phyloP scores from a whole-genome alignment of 2,888 invertebrate species.

The Harpalus rubripes region DNA sequence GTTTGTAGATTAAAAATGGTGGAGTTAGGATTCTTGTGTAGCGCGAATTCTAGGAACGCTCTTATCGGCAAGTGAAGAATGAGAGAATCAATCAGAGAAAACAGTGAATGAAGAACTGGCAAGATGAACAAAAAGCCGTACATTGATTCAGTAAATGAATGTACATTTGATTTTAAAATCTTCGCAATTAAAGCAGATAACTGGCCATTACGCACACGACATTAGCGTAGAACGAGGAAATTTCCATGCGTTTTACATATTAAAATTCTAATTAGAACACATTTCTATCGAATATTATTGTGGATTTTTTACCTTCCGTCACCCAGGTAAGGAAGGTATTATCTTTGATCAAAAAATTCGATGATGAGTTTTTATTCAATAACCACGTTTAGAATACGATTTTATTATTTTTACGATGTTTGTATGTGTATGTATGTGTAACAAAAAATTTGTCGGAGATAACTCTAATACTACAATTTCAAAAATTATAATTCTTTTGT shows the following conservation, averaged over 20 bases:
- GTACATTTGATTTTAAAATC: slow-evolving; percentile 58
- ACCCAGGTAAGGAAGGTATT: too few species aligned
- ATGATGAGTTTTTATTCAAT: too few species aligned
- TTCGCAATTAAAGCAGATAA: slow-evolving; percentile 53
- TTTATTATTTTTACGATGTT: too few species aligned
- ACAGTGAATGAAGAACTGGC: slow-evolving; percentile 49
- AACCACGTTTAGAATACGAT: too few species aligned
- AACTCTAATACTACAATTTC: too few species aligned
- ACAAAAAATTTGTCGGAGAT: too few species aligned
- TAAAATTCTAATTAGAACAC: too few species aligned
- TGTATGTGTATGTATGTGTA: too few species aligned
- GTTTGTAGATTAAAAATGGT: slow-evolving; percentile 6
- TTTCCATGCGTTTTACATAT: background rate
- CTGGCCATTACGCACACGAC: slow-evolving; percentile 31
- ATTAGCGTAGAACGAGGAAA: slow-evolving; percentile 20
- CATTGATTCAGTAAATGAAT: slow-evolving; percentile 57
- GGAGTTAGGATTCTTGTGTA: slow-evolving; percentile 26
- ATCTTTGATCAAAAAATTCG: too few species aligned
- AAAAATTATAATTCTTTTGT: too few species aligned
- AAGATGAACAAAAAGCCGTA: slow-evolving; percentile 40
- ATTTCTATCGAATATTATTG: too few species aligned
- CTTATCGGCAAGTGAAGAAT: slow-evolving; percentile 55
- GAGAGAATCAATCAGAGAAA: slow-evolving; percentile 57
- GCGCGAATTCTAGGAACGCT: slow-evolving; percentile 45
- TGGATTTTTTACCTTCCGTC: too few species aligned